Evolutionary conservation across 1,140 invertebrate genomes (phyloP), one percentile per base, ranked within the genome.

Genomic region (Cotesia vestalis): DNA sequence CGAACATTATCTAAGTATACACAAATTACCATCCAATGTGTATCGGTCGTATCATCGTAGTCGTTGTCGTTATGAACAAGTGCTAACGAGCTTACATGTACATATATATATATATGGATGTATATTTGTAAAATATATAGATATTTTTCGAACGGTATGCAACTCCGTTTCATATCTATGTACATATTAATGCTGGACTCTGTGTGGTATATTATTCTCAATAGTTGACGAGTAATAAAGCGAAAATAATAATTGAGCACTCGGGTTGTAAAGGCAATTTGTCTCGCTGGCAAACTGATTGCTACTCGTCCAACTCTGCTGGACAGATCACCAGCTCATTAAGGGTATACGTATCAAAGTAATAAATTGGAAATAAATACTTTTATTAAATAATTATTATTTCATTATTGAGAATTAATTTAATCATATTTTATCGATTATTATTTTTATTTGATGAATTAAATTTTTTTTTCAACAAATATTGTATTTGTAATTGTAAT

Each of bases 201-300:
- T 46, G 40, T 46, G 11, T 57, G 53, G 40, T 46, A 11, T 46
- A 46, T 46, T 57, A 6, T 8, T 20, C 6, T 20, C 27, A 9
- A 8, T 35, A 55, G 8, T 53, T 35, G 38, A 51, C 63, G n/a
- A 55, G 60, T 53, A 71, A 71, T 71, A 63, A 52, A 63, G 61
- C 51, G 60, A 71, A 71, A 64, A 71, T 64, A 71, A 71, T 71
- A 71, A 71, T 71, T 38, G 60, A 71, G 53, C 46, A 51, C 11
- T 64, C 11, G 51, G 61, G 17, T 55, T 55, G 40, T 36, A 36
- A 53, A 34, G 38, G 60, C 46, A 71, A 64, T 71, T 64, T 71
- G 69, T 55, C 46, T 64, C 38, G 61, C 34, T 63, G 61, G 61
- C 46, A 55, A 64, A 64, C 36, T 62, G 61, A 60, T 63, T 36